A percentile compares a stretch with the other conserved stretches of the same genome.
Evolutionary conservation across 2,797 vertebrate species (phyloP).

Genomic region (Catamblyrhynchus diadema): DNA sequence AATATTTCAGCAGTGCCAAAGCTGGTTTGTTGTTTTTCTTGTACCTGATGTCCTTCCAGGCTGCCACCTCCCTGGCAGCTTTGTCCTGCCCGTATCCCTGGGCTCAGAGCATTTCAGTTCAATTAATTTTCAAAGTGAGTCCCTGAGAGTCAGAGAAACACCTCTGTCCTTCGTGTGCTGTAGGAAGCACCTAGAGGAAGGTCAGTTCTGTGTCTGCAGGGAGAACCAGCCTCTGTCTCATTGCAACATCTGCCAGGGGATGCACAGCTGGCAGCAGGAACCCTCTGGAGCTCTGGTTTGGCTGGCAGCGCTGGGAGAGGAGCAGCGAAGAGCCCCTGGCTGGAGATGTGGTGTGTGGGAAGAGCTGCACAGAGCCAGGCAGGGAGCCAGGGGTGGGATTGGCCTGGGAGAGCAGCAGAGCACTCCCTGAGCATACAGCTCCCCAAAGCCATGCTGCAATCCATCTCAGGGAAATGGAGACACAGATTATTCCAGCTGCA

Average conservation of each 20-base stretch:
- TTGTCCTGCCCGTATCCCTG: not conserved
- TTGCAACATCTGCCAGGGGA: not conserved
- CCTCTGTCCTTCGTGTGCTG: fast-evolving
- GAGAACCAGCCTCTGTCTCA: not conserved
- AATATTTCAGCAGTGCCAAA: not conserved
- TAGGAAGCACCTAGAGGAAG: not conserved
- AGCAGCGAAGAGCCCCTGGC: not conserved
- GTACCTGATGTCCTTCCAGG: not conserved
- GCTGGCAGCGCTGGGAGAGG: not conserved
- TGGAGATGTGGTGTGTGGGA: not conserved
- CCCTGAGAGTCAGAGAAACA: not conserved
- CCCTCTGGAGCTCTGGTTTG: not conserved
- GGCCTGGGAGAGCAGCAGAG: not conserved
- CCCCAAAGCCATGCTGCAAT: not conserved
- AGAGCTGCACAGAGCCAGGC: not conserved
- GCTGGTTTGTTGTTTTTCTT: not conserved
- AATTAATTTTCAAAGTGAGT: not conserved
- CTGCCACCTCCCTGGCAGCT: not conserved
- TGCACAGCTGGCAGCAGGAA: not conserved
- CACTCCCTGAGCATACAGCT: not conserved
- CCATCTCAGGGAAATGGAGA: not conserved
- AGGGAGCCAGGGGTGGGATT: not conserved
- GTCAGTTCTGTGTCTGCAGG: not conserved
- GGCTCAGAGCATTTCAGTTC: not conserved
- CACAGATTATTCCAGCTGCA: not conserved